Base-by-base conservation (phyloP, 2,113 vertebrate species). In the Prionailurus viverrinus region DNA sequence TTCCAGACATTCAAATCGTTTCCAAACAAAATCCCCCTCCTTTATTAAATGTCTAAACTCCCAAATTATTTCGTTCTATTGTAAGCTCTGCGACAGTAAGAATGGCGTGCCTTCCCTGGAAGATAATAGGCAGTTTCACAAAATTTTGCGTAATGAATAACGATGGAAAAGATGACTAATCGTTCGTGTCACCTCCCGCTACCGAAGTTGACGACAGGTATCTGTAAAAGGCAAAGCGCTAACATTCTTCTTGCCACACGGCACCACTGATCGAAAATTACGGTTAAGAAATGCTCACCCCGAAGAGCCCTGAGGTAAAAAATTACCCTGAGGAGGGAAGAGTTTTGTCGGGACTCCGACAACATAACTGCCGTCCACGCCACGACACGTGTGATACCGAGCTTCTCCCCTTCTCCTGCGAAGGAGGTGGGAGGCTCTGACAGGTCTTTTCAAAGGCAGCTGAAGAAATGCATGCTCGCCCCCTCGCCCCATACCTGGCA, bases 61-160 rank as follows among this genome's bases (percentile, higher is more conserved):
- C 29, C 48, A 48, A 88, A 84, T 76, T 89, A 51, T 84, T 78
- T 79, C 58, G 27, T 74, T 68, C 83, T 95, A 68, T 15, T 29
- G 0, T 55, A 91, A 92, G 41, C 73, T 96, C 36, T 41, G 9
- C 13, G n/a, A 80, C n/a, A 93, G 25, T 9, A 80, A 94, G n/a
- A 18, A 85, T 73, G 81, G n/a, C 33, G 4, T 41, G 16, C 78
- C 88, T 95, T 80, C 65, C 63, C 69, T 91, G 33, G 45, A 97
- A 97, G 76, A 95, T 71, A 95, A 94, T 78, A 53, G 41, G n/a
- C 84, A 96, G 29, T 80, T 88, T 92, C 23, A 76, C 63, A 94
- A 78, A 94, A 84, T 88, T 45, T 84, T 76, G 15, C 83, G 90
- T 83, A 55, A 96, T 79, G 16, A 95, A 76, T 23, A 61, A 97